Conservation (phyloP, 2,113 vertebrate genomes). For the Paradisaea rubra region DNA sequence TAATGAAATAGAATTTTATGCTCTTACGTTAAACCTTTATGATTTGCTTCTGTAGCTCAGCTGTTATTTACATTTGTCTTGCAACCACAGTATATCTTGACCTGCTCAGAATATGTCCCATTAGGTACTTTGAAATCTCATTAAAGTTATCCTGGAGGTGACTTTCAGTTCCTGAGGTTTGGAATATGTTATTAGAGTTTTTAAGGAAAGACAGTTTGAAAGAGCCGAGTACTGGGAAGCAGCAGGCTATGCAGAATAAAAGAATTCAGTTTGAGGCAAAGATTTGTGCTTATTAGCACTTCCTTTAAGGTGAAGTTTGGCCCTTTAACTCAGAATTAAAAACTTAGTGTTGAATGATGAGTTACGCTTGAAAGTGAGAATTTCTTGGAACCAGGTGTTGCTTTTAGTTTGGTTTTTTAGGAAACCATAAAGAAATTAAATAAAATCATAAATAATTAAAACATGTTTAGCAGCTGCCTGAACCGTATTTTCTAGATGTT, state of each 20-base stretch:
- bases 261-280: neutral
- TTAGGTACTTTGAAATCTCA: neutral
- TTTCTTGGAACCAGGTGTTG: neutral
- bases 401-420: neutral
- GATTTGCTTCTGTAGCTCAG: neutral
- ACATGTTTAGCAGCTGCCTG: neutral
- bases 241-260: neutral
- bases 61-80: neutral
- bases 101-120: neutral
- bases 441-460: neutral
- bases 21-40: neutral
- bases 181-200: neutral
- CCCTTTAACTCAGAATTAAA: neutral
- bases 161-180: neutral
- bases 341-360: neutral
- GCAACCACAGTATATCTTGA: neutral
- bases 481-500: neutral
- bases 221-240: neutral
- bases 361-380: neutral
- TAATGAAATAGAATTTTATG: neutral
- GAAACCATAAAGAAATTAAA: neutral
- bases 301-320: neutral
- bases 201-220: neutral
- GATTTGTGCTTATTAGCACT: neutral
- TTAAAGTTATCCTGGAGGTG: neutral